Evolutionary conservation across 92 coral and sea anemone genomes (phyloP).

Genomic region (Porites evermanni): DNA sequence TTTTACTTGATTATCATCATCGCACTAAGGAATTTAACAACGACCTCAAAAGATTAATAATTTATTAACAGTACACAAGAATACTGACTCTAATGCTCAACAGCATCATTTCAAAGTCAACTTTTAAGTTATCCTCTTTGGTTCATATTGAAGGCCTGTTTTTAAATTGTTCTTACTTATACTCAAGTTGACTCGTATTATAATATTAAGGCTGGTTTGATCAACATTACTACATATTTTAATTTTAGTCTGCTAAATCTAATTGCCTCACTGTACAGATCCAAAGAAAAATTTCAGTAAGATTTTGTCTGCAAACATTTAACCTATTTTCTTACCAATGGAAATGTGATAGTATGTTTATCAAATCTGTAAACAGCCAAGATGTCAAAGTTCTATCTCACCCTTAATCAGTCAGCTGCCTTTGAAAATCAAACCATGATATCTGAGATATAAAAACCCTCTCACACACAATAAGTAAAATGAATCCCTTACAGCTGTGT

Average conservation of each 20-base stretch:
- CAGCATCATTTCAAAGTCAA: too few relatives aligned
- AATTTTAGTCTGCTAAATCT: not conserved
- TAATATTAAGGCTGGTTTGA: not conserved
- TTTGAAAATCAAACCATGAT: not conserved
- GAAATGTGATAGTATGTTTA: slow-evolving; percentile 18
- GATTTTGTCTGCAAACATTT: slow-evolving; percentile 13
- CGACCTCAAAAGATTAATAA: too few relatives aligned
- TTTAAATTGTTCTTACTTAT: too few relatives aligned
- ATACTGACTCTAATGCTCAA: too few relatives aligned
- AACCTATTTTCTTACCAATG: not conserved
- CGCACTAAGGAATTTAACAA: too few relatives aligned
- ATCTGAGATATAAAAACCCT: not conserved
- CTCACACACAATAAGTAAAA: too few relatives aligned
- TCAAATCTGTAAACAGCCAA: not conserved
- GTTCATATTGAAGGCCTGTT: too few relatives aligned
- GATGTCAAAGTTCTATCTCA: not conserved
- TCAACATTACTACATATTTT: not conserved
- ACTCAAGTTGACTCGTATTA: too few relatives aligned
- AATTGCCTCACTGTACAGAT: not conserved
- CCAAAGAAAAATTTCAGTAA: not conserved
- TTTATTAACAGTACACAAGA: too few relatives aligned
- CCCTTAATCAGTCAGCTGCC: not conserved
- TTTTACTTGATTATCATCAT: too few relatives aligned
- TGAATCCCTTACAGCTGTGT: too few relatives aligned
- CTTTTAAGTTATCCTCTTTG: too few relatives aligned